phyloP scores from a whole-genome alignment of 2,113 vertebrate genomes.

The Gracilinanus agilis region DNA sequence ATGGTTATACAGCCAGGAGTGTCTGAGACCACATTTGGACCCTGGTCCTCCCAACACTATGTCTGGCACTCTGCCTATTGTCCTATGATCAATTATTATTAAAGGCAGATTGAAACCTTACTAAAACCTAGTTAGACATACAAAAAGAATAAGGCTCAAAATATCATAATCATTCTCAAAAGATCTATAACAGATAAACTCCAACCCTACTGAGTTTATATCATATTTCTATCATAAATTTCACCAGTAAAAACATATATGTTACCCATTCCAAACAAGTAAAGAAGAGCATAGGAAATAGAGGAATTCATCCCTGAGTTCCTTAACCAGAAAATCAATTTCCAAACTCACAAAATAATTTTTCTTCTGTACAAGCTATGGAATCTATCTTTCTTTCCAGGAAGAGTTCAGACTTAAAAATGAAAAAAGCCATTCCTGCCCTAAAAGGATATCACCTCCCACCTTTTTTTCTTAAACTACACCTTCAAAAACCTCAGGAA shows the following conservation, averaged over 20 bases:
- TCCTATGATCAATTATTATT: neutral
- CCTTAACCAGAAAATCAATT: constrained; percentile 31
- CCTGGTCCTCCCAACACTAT: no score
- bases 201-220: neutral
- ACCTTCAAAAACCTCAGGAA: neutral
- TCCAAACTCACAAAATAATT: neutral
- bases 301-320: neutral
- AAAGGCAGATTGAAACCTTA: neutral
- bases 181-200: neutral
- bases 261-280: neutral
- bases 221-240: neutral
- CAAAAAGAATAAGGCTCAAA: neutral
- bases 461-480: constrained; percentile 28
- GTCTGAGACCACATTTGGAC: no score
- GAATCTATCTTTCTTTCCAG: neutral
- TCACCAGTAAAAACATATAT: neutral
- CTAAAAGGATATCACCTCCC: constrained; percentile 3
- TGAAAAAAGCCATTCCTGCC: neutral
- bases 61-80: neutral
- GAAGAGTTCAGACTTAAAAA: neutral
- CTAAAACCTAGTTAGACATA: neutral
- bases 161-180: neutral
- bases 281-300: neutral
- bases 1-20: no score
- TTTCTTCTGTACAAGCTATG: constrained; percentile 17